Percentiles rank a stretch among this genome's conserved stretches.
phyloP scores from a whole-genome alignment of 2,888 invertebrate genomes.

The Laspeyria flexula region DNA sequence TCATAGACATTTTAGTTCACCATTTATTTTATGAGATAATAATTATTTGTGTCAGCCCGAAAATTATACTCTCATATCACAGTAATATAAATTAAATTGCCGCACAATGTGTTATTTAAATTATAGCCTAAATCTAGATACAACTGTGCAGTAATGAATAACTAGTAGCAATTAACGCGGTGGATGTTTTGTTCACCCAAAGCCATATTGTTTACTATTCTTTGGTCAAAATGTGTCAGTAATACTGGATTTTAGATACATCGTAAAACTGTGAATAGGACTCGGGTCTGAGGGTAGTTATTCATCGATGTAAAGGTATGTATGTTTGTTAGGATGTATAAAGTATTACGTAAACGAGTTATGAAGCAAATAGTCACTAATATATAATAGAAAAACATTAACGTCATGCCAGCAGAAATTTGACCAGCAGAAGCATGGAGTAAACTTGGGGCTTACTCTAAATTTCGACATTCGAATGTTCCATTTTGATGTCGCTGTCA shows the following conservation, averaged over 20 bases:
- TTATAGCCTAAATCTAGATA: slow-evolving; percentile 12
- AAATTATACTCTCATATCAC: slow-evolving; percentile 2
- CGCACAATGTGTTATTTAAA: slow-evolving; percentile 16
- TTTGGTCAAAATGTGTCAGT: slow-evolving; percentile 16
- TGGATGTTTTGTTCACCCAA: slow-evolving; percentile 6
- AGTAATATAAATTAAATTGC: slow-evolving; percentile 4
- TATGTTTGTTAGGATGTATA: too few relatives aligned
- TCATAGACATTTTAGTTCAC: too few relatives aligned
- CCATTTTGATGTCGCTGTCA: too few relatives aligned
- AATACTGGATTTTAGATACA: slow-evolving; percentile 17
- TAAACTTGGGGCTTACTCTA: too few relatives aligned
- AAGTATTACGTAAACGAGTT: too few relatives aligned
- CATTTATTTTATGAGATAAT: neutral
- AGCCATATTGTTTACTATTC: slow-evolving; percentile 32
- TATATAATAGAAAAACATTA: too few relatives aligned
- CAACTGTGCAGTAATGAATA: slow-evolving; percentile 18
- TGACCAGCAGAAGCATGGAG: too few relatives aligned
- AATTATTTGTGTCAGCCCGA: neutral
- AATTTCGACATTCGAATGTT: too few relatives aligned
- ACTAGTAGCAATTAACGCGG: slow-evolving; percentile 15
- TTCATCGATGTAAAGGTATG: neutral
- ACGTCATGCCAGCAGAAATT: too few relatives aligned
- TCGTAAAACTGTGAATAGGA: slow-evolving; percentile 16
- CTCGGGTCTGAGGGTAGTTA: neutral
- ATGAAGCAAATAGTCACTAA: too few relatives aligned